Evolutionary conservation across 64 coral and sea anemone genomes (phyloP).

Genomic region (Hydrozoanthus tunicans): DNA sequence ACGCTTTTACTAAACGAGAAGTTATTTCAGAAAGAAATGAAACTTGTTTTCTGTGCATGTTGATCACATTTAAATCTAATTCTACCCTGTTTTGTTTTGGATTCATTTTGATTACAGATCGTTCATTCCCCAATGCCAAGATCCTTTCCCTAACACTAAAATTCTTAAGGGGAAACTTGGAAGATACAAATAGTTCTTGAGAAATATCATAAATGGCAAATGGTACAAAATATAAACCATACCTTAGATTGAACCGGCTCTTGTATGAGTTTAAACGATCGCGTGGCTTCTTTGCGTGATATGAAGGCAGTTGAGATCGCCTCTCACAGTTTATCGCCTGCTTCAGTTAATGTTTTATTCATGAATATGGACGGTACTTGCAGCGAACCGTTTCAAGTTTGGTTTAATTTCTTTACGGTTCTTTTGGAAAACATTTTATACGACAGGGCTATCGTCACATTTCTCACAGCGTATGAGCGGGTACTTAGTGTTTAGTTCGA

Average conservation of each 20-base stretch:
- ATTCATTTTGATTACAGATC: too few species aligned
- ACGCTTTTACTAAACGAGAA: too few species aligned
- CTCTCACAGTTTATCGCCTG: background rate
- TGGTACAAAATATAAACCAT: too few species aligned
- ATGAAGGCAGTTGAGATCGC: background rate
- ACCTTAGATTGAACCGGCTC: background rate
- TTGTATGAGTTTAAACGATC: conserved; percentile 15
- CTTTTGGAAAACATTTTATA: conserved; percentile 22
- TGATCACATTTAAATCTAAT: too few species aligned
- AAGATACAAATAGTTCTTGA: too few species aligned
- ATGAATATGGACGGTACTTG: conserved; percentile 27
- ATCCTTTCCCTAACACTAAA: too few species aligned
- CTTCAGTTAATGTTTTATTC: conserved; percentile 18
- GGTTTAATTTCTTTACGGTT: conserved; percentile 13
- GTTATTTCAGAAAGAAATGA: too few species aligned
- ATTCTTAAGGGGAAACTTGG: too few species aligned
- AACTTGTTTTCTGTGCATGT: too few species aligned
- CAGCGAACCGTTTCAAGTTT: conserved; percentile 1
- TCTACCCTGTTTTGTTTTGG: too few species aligned
- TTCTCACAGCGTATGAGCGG: background rate
- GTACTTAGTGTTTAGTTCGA: background rate
- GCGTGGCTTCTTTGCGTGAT: conserved; percentile 46
- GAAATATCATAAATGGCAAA: too few species aligned
- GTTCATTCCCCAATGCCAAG: too few species aligned
- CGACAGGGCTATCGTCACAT: conserved; percentile 1